These are phyloP conservation scores for Tautogolabrus adspersus DNA, from an alignment of 2,113 vertebrate genomes.

Conservation along the genomic window DNA sequence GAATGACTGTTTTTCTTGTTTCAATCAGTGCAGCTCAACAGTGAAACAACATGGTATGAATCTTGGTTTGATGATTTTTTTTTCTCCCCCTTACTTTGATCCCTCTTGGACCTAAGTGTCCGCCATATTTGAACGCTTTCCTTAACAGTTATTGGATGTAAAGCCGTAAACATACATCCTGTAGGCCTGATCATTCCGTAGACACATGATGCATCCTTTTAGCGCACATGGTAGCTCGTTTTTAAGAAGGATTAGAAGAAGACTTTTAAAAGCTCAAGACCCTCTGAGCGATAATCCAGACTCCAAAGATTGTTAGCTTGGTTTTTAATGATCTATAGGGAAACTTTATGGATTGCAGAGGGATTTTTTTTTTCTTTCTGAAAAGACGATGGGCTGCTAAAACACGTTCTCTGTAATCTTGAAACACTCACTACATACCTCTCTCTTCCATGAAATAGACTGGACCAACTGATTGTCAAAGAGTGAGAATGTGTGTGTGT, in stretches of 20 bases:
- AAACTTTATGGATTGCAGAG: slow-evolving; percentile 50
- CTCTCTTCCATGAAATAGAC: slow-evolving; percentile 47
- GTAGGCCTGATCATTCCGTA: slow-evolving; percentile 50
- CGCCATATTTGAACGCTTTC: slow-evolving; percentile 47
- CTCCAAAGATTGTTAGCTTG: slow-evolving; percentile 43
- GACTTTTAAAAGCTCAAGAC: slow-evolving; percentile 48
- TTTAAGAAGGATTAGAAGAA: slow-evolving; percentile 61
- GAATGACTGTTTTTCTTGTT: slow-evolving; percentile 68
- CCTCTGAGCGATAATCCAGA: slow-evolving; percentile 60
- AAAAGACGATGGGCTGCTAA: slow-evolving; percentile 48
- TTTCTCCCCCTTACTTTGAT: neutral
- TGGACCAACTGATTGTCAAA: slow-evolving; percentile 71
- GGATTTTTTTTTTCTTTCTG: slow-evolving; percentile 14
- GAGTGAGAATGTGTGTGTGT: slow-evolving; percentile 27
- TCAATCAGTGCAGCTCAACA: slow-evolving; percentile 74
- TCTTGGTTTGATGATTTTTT: slow-evolving; percentile 44
- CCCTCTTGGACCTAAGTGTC: slow-evolving; percentile 56
- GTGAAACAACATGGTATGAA: slow-evolving; percentile 62
- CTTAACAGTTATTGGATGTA: slow-evolving; percentile 26
- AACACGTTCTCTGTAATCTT: slow-evolving; percentile 42
- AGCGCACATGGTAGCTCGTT: slow-evolving; percentile 60
- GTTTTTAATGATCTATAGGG: slow-evolving; percentile 51
- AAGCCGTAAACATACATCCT: slow-evolving; percentile 51
- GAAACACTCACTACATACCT: slow-evolving; percentile 58
- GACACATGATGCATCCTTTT: slow-evolving; percentile 46